Evolutionary conservation across 2,888 invertebrate genomes (phyloP).

Genomic region (Temnothorax rugatulus): DNA sequence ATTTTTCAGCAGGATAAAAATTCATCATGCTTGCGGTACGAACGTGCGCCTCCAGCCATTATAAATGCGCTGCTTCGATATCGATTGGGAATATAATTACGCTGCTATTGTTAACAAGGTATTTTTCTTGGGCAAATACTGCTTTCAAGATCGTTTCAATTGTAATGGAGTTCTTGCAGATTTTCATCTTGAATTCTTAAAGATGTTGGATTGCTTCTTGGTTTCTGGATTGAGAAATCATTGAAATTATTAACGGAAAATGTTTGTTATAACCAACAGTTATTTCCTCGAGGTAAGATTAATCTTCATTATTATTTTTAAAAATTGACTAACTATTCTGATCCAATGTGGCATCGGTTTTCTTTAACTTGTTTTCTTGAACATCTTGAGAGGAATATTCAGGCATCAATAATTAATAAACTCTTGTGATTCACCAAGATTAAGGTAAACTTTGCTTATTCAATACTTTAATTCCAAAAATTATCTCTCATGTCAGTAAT

Average conservation of each 20-base stretch:
- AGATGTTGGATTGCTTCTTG: constrained; percentile 10
- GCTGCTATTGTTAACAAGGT: constrained; percentile 25
- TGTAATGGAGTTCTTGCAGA: constrained; percentile 7
- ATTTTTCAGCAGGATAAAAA: constrained; percentile 40
- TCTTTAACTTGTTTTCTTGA: neutral
- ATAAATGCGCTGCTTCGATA: constrained; percentile 28
- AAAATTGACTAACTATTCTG: neutral
- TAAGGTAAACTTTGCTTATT: neutral
- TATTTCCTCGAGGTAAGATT: neutral
- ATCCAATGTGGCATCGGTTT: neutral
- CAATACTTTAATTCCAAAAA: neutral
- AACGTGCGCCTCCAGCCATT: neutral
- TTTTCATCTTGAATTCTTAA: constrained; percentile 20
- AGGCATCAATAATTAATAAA: neutral
- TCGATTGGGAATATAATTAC: constrained; percentile 33
- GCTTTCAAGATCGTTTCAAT: constrained; percentile 8
- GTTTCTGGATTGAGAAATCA: neutral
- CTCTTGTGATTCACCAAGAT: neutral
- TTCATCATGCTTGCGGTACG: constrained; percentile 33
- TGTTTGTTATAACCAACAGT: neutral
- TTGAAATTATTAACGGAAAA: constrained; percentile 5
- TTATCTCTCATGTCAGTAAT: neutral
- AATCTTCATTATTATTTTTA: constrained; percentile 1
- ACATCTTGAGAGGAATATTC: neutral
- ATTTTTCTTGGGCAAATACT: constrained; percentile 28